phyloP scores from a whole-genome alignment of 2,888 invertebrate species.

The Harmothoe impar region DNA sequence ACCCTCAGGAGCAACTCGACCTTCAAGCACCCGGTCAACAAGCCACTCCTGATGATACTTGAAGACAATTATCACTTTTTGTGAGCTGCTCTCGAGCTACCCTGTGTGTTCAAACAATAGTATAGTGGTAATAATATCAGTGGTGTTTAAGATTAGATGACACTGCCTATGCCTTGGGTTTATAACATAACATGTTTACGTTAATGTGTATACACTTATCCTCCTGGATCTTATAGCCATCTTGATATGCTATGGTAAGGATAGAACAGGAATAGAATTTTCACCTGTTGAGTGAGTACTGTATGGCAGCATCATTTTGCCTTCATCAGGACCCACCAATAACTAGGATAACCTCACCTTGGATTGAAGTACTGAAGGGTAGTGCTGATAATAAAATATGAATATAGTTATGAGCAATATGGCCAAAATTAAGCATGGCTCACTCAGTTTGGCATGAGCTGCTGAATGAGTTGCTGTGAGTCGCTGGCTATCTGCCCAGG shows the following conservation, averaged over 20 bases:
- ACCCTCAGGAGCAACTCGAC: neutral
- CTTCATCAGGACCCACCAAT: too few relatives aligned
- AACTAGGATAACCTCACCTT: too few relatives aligned
- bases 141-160: neutral
- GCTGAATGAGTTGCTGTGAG: neutral
- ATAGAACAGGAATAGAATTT: too few relatives aligned
- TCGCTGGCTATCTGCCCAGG: neutral
- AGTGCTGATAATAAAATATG: too few relatives aligned
- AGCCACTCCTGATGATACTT: constrained; percentile 26
- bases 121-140: neutral
- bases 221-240: too few relatives aligned
- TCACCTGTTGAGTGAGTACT: too few relatives aligned
- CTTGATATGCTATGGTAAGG: too few relatives aligned
- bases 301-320: too few relatives aligned
- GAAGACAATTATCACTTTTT: constrained; percentile 23
- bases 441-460: neutral
- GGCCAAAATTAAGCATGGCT: neutral
- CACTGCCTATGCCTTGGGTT: neutral
- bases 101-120: neutral
- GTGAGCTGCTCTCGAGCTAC: neutral
- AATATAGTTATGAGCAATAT: neutral
- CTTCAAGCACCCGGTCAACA: neutral
- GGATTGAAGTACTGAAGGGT: too few relatives aligned
- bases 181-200: neutral
- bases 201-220: too few relatives aligned